These are phyloP conservation scores for Solenodon paradoxus DNA, from an alignment of 2,113 vertebrate species.

Conservation along the genomic window DNA sequence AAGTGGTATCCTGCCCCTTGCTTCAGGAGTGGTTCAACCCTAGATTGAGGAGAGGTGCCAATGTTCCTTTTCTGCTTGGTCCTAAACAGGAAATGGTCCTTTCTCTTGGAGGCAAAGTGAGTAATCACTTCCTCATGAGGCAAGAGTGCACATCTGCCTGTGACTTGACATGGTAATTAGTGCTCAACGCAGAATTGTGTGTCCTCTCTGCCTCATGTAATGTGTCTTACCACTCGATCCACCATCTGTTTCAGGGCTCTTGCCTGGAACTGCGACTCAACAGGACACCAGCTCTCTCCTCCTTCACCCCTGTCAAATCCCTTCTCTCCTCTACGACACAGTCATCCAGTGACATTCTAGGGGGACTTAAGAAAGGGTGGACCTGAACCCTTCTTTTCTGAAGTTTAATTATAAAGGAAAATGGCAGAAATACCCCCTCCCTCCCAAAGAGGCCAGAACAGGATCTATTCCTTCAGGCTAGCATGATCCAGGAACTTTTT, in stretches of 20 bases:
- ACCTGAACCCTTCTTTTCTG: neutral
- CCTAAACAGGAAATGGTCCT: neutral
- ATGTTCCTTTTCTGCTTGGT: neutral
- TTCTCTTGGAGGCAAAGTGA: neutral
- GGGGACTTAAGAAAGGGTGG: neutral
- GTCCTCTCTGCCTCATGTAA: neutral
- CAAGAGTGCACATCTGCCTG: neutral
- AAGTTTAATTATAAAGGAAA: neutral
- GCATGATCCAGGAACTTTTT: neutral
- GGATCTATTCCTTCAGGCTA: neutral
- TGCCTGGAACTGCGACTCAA: neutral
- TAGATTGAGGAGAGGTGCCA: neutral
- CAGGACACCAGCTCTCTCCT: neutral
- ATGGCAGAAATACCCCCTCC: neutral
- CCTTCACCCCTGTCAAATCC: neutral
- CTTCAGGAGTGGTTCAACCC: neutral
- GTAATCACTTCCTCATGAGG: neutral
- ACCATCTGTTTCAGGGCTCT: neutral
- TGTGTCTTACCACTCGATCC: neutral
- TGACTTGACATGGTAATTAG: neutral
- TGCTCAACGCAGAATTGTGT: neutral
- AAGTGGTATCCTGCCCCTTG: neutral
- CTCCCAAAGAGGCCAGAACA: neutral
- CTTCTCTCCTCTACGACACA: neutral
- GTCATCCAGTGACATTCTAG: neutral